Base-by-base conservation (phyloP, 2,888 invertebrate species). In the Rhaphigaster nebulosa region DNA sequence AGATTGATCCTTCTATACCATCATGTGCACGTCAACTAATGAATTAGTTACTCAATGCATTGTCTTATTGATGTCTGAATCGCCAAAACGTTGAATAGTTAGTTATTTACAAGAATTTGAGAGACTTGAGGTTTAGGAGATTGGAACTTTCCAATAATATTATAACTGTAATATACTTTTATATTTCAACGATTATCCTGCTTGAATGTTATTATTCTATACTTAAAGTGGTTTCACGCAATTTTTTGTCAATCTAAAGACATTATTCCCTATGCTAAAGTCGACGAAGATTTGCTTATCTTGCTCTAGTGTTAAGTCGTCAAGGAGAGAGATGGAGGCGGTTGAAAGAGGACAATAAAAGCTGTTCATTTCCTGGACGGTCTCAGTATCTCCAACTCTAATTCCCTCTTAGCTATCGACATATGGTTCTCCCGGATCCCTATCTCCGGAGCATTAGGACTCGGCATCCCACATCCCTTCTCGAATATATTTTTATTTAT, bases 331-430 rank as follows among this genome's bases (percentile, higher is more conserved):
- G 65, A 65, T 65, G 29, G 29, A 65, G 60, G 60, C n/a, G 60
- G n/a, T n/a, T 60, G n/a, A 65, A 34, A 34, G 34, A 29, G 70
- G 20, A 38, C 70, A 76, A 76, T 76, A 34, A 76, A 76, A 76
- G 34, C 29, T 23, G 45, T 41, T 84, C 84, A 84, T 84, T 84
- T 84, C 84, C 84, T 84, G 45, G 5, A 1, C 5, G 3, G 10
- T 0, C 1, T 15, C 5, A n/a, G 10, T 84, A 76, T 50, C 84
- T 84, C 4, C 45, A 6, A n/a, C 45, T 45, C 45, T 84, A 84
- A 84, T 84, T 84, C 84, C 45, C 45, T n/a, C 45, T 84, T 84
- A 84, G 84, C 84, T 50, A n/a, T 41, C 84, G 45, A 84, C 84
- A 84, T 84, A 84, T 88, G 88, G 29, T 45, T 6, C 56, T 5